Conservation (phyloP, 2,113 vertebrate species). For the Thinocorus orbignyianus region DNA sequence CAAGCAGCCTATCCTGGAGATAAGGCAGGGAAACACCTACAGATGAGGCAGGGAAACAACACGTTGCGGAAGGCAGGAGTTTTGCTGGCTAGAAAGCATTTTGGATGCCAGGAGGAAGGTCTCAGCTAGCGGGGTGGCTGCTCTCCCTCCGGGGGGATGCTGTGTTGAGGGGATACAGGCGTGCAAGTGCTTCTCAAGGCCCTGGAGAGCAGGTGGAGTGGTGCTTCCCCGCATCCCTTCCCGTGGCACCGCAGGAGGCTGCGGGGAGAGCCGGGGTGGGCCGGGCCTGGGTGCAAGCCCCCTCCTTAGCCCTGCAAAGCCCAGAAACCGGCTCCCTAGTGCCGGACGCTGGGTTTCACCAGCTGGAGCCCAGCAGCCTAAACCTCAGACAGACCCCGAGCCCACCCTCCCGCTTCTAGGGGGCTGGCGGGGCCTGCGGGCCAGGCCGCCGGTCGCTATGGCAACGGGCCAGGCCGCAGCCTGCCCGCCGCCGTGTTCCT, state of each 20-base stretch:
- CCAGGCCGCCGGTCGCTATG: neutral
- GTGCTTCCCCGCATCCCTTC: fast-evolving
- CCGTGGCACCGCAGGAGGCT: neutral
- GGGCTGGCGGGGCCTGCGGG: neutral
- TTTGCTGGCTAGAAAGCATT: neutral
- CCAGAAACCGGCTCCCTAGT: neutral
- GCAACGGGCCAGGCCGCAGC: neutral
- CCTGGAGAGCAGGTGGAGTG: neutral
- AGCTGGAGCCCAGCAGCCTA: neutral
- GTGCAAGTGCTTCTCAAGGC: neutral
- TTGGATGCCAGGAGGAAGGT: fast-evolving
- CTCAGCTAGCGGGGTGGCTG: neutral
- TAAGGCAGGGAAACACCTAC: neutral
- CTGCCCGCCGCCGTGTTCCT: neutral
- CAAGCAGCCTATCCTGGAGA: neutral
- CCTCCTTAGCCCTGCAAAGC: neutral
- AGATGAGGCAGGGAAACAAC: neutral
- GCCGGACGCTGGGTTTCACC: too few species aligned
- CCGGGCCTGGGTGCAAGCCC: too few species aligned
- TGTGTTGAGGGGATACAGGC: neutral
- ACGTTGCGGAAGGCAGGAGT: neutral
- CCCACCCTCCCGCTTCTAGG: neutral
- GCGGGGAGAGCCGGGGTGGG: neutral
- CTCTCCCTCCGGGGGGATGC: neutral
- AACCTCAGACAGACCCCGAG: neutral